Percentiles rank a stretch among this genome's conserved stretches.
Evolutionary conservation across 2,888 invertebrate genomes (phyloP).

Genomic region (Pteria penguin): DNA sequence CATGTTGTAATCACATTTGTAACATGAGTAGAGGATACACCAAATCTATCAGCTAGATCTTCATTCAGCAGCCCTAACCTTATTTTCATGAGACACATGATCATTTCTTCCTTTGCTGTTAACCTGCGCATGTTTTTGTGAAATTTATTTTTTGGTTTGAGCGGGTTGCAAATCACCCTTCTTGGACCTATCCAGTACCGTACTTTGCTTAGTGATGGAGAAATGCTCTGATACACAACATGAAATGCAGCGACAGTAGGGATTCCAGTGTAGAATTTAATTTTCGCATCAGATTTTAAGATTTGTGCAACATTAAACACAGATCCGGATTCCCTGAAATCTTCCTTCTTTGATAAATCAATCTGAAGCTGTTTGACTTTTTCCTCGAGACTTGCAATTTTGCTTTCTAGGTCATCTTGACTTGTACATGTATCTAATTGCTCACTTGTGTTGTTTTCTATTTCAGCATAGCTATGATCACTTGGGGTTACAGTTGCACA

Average conservation of each 20-base stretch:
- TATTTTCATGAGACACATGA: slow-evolving; percentile 13
- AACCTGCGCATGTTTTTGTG: neutral
- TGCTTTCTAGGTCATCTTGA: neutral
- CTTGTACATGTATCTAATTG: neutral
- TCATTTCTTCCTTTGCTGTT: slow-evolving; percentile 14
- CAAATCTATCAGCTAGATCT: slow-evolving; percentile 19
- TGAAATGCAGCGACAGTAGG: slow-evolving; percentile 1
- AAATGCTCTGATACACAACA: neutral
- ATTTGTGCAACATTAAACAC: neutral
- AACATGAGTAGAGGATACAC: slow-evolving; percentile 8
- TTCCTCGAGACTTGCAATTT: neutral
- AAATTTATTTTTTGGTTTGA: neutral
- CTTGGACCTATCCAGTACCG: slow-evolving; percentile 21
- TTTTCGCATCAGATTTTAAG: neutral
- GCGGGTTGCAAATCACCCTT: slow-evolving; percentile 10
- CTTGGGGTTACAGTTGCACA: no score
- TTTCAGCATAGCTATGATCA: neutral
- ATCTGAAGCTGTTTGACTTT: neutral
- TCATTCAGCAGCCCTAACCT: slow-evolving; percentile 7
- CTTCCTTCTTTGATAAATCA: neutral
- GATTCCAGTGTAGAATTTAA: slow-evolving; percentile 2
- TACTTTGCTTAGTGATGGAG: neutral
- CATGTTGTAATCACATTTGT: slow-evolving; percentile 25
- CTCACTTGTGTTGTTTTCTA: neutral
- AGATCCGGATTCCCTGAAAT: neutral